Evolutionary conservation across 2,797 vertebrate genomes (phyloP).

Genomic region (Aselliscus stoliczkanus): DNA sequence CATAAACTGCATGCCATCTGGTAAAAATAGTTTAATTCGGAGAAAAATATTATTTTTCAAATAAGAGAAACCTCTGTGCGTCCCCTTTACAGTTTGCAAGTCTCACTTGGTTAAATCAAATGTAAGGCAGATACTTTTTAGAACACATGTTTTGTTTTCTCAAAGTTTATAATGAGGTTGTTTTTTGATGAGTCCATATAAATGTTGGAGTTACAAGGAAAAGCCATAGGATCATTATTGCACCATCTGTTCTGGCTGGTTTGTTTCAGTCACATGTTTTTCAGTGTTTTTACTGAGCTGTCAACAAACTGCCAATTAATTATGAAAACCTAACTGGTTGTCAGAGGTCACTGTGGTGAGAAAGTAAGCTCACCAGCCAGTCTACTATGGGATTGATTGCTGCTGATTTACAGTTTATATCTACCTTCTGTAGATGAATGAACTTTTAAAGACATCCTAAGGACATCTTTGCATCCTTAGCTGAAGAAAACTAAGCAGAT

Average conservation of each 20-base stretch:
- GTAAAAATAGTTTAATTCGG: background rate
- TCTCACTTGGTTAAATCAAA: background rate
- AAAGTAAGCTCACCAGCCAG: background rate
- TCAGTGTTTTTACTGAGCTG: slow-evolving; percentile 15
- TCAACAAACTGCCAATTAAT: slow-evolving; percentile 53
- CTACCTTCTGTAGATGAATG: background rate
- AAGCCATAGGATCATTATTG: slow-evolving; percentile 25
- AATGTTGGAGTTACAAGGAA: background rate
- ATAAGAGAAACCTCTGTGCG: background rate
- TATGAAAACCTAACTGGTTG: slow-evolving; percentile 49
- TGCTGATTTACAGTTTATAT: slow-evolving; percentile 23
- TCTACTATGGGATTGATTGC: slow-evolving; percentile 14
- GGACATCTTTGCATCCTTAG: background rate
- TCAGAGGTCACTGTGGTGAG: background rate
- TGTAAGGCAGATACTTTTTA: background rate
- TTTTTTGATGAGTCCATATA: background rate
- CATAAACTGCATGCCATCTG: background rate
- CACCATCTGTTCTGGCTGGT: background rate
- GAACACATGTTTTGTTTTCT: background rate
- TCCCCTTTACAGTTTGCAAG: background rate
- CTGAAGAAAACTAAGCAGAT: background rate
- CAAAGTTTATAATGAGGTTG: background rate
- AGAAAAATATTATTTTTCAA: background rate
- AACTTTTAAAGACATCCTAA: slow-evolving; percentile 4
- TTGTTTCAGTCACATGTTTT: slow-evolving; percentile 41